phyloP scores from a whole-genome alignment of 2,113 vertebrate genomes.

The Limnothrissa miodon region DNA sequence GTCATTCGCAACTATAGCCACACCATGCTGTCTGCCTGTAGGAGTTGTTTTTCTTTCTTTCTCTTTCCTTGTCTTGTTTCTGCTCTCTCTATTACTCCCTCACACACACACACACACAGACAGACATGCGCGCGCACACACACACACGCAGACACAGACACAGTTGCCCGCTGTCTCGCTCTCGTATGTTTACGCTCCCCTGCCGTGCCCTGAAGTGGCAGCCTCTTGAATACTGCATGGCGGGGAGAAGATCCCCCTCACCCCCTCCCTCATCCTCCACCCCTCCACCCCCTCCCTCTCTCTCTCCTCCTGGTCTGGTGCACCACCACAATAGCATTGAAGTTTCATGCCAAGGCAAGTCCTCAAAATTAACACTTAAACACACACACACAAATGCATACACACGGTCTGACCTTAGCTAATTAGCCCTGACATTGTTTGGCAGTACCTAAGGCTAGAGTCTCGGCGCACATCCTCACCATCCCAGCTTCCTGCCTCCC shows the following conservation, averaged over 20 bases:
- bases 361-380: background rate
- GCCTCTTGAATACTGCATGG: background rate
- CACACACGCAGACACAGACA: background rate
- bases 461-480: background rate
- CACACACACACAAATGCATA: background rate
- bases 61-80: background rate
- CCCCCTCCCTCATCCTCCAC: background rate
- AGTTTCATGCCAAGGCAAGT: background rate
- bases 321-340: background rate
- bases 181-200: background rate
- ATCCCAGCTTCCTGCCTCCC: background rate
- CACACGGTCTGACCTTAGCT: no score
- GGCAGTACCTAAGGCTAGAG: background rate
- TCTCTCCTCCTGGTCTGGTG: background rate
- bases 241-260: background rate
- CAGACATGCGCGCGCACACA: background rate
- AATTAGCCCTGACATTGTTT: no score
- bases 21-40: background rate
- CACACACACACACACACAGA: conserved; percentile 14
- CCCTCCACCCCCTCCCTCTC: background rate
- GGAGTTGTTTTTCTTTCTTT: background rate
- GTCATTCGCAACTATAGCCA: conserved; percentile 19
- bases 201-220: conserved; percentile 8
- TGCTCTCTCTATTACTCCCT: conserved; percentile 21
- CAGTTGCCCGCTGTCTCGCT: background rate